Evolutionary conservation across 2,888 invertebrate species (phyloP).

Genomic region (Harpalus rufipes): DNA sequence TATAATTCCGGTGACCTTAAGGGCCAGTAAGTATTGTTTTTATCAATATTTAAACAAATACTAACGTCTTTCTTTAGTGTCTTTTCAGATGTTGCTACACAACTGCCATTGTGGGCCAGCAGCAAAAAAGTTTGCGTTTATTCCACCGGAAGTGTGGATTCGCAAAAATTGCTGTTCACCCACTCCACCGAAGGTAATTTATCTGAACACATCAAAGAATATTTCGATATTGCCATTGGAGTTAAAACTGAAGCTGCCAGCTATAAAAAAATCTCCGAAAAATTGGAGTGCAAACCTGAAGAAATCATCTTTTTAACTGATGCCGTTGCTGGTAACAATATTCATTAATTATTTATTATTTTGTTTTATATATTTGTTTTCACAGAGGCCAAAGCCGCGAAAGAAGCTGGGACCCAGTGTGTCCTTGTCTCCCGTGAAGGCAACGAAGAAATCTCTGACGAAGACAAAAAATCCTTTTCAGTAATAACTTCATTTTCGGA

Average conservation of each 20-base stretch:
- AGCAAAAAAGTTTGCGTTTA: conserved; percentile 88
- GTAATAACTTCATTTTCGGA: conserved; percentile 83
- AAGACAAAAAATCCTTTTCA: conserved; percentile 79
- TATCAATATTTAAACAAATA: neutral
- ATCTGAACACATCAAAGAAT: conserved; percentile 84
- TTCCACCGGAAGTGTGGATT: conserved; percentile 94
- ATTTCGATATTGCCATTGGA: conserved; percentile 94
- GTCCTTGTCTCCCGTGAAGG: conserved; percentile 88
- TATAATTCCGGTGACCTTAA: conserved; percentile 88
- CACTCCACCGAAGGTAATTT: conserved; percentile 89
- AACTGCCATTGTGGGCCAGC: conserved; percentile 86
- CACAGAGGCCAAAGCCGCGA: conserved; percentile 92
- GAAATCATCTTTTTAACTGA: conserved; percentile 94
- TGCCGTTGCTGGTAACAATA: conserved; percentile 84
- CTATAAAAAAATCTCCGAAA: conserved; percentile 87
- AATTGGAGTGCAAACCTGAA: conserved; percentile 82
- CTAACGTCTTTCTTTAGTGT: conserved; percentile 81
- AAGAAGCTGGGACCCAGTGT: conserved; percentile 84
- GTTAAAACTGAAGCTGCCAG: conserved; percentile 88
- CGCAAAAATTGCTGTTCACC: conserved; percentile 92
- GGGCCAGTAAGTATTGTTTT: conserved; percentile 88
- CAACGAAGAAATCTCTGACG: conserved; percentile 84
- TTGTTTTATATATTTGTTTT: conserved; percentile 67
- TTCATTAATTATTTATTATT: conserved; percentile 3
- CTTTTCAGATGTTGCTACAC: conserved; percentile 89